Percentiles rank a stretch among this genome's conserved stretches.
Evolutionary conservation across 2,113 vertebrate genomes (phyloP).

Genomic region (Ariopsis seemanni): DNA sequence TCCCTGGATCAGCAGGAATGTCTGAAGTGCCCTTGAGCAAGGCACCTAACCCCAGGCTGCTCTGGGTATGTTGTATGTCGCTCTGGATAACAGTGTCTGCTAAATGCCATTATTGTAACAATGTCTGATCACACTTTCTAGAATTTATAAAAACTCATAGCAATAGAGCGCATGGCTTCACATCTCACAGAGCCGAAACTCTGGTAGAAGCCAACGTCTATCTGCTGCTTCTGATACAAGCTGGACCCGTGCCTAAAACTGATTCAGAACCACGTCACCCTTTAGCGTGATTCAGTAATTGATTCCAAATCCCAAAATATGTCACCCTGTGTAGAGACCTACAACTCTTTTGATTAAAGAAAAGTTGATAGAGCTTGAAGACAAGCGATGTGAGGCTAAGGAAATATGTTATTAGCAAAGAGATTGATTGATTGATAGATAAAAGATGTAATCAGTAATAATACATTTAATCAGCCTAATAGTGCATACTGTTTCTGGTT

Average conservation of each 20-base stretch:
- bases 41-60: too few relatives aligned
- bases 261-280: constrained; percentile 1
- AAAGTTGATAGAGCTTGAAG: neutral
- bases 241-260: neutral
- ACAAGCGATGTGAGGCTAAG: neutral
- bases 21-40: too few relatives aligned
- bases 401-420: neutral
- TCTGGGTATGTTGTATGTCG: too few relatives aligned
- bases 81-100: too few relatives aligned
- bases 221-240: neutral
- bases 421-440: too few relatives aligned
- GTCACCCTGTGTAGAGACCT: neutral
- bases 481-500: neutral
- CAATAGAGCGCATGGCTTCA: neutral
- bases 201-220: neutral
- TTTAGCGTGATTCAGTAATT: neutral
- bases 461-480: neutral
- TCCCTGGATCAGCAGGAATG: too few relatives aligned
- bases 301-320: neutral
- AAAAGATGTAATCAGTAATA: neutral
- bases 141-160: neutral
- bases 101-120: too few relatives aligned
- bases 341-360: neutral
- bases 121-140: neutral
- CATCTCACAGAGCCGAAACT: neutral